phyloP scores from a whole-genome alignment of 2,113 vertebrate species.

The Microtus montanus region DNA sequence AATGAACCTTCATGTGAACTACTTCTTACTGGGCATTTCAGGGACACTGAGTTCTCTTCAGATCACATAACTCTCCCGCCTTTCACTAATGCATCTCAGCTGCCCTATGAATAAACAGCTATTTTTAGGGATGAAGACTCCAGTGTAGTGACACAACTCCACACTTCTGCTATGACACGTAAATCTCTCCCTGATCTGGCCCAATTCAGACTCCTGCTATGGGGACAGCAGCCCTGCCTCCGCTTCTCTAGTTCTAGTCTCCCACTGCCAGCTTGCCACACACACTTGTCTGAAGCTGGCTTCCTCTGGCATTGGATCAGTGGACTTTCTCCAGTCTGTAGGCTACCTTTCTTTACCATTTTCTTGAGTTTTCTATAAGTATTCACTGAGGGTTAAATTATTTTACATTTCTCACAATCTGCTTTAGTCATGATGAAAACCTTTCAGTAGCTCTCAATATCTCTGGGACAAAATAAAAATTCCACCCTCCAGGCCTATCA shows the following conservation, averaged over 20 bases:
- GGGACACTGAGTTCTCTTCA: not conserved
- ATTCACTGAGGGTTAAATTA: not conserved
- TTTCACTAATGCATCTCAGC: not conserved
- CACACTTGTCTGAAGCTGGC: not conserved
- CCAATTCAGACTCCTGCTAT: not conserved
- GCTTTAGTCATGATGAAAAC: slow-evolving; percentile 1
- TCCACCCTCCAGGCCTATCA: not conserved
- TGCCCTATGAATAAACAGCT: not conserved
- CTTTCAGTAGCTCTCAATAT: not conserved
- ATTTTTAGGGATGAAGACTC: not conserved
- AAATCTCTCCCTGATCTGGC: not conserved
- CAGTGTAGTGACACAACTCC: not conserved
- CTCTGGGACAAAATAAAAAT: slow-evolving; percentile 19
- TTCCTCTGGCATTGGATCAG: slow-evolving; percentile 5
- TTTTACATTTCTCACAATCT: slow-evolving; percentile 3
- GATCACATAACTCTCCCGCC: not conserved
- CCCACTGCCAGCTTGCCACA: not conserved
- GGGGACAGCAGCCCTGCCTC: not conserved
- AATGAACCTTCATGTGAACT: not conserved
- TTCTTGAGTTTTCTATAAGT: not conserved
- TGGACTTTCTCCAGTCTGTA: not conserved
- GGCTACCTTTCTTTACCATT: not conserved
- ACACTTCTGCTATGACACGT: not conserved
- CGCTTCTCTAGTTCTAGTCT: not conserved
- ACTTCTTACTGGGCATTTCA: not conserved